Percentiles rank a stretch among this genome's conserved stretches.
phyloP scores from a whole-genome alignment of 2,113 vertebrate genomes.

The Proterorhinus semilunaris region DNA sequence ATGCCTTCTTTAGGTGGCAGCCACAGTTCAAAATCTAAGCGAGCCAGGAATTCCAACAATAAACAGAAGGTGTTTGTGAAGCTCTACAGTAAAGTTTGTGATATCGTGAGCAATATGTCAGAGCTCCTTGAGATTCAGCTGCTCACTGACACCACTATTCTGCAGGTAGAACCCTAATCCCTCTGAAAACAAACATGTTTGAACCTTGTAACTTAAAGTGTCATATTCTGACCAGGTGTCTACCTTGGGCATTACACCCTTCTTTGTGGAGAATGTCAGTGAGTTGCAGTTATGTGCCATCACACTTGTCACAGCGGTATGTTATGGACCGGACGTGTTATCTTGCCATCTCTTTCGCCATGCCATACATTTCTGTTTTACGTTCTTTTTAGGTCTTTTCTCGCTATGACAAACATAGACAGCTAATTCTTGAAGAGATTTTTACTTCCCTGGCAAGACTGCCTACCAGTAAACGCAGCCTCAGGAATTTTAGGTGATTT shows the following conservation, averaged over 20 bases:
- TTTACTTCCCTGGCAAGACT: constrained; percentile 94
- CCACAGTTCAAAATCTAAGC: constrained; percentile 92
- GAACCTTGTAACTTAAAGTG: constrained; percentile 10
- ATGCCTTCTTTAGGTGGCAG: constrained; percentile 76
- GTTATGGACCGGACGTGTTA: constrained; percentile 43
- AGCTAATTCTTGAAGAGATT: constrained; percentile 97
- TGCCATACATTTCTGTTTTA: neutral
- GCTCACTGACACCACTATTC: constrained; percentile 96
- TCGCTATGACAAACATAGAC: constrained; percentile 95
- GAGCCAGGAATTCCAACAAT: constrained; percentile 89
- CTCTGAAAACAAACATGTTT: neutral
- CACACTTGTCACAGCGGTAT: constrained; percentile 96
- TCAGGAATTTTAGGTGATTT: constrained; percentile 92
- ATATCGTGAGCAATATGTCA: constrained; percentile 90
- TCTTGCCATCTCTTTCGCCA: neutral
- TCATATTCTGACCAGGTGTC: constrained; percentile 80
- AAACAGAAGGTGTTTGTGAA: constrained; percentile 94
- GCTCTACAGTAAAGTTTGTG: constrained; percentile 96
- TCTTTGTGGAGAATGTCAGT: constrained; percentile 98
- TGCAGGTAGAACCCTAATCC: constrained; percentile 80
- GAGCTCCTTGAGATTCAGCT: constrained; percentile 96
- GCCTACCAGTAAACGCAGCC: constrained; percentile 93
- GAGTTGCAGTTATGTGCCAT: constrained; percentile 96
- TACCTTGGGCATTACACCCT: constrained; percentile 96
- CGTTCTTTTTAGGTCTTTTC: constrained; percentile 77